Evolutionary conservation across 1,140 invertebrate species (phyloP).

Genomic region (Oryzaephilus surinamensis): DNA sequence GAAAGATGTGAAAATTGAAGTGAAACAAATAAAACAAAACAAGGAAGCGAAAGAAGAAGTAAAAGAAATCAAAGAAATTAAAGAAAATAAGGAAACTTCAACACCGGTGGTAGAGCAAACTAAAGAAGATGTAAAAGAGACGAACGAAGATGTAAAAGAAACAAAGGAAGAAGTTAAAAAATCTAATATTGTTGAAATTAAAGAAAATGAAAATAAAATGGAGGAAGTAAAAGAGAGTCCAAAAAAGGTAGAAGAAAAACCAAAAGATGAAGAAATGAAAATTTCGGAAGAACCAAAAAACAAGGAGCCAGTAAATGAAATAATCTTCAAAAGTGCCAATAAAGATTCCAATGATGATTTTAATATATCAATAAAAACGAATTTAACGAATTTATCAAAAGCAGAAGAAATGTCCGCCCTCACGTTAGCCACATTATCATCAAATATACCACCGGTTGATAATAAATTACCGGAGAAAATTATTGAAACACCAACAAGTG

Average conservation of each 20-base stretch:
- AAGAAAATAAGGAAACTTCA: slow-evolving; percentile 7
- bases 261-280: slow-evolving; percentile 4
- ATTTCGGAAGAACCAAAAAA: slow-evolving; percentile 4
- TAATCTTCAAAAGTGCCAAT: not conserved
- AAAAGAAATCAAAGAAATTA: slow-evolving; percentile 2
- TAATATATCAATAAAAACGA: not conserved
- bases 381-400: slow-evolving; percentile 15
- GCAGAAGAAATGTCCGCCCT: slow-evolving; percentile 21
- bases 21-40: slow-evolving; percentile 7
- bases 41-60: not conserved
- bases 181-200: too few relatives aligned
- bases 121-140: not conserved
- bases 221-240: too few relatives aligned
- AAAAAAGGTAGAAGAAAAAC: not conserved
- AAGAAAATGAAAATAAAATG: too few relatives aligned
- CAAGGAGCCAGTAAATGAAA: not conserved
- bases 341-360: not conserved
- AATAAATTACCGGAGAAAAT: slow-evolving; percentile 1
- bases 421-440: slow-evolving; percentile 15
- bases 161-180: slow-evolving; percentile 2
- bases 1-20: slow-evolving; percentile 5
- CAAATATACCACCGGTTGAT: not conserved
- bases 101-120: slow-evolving; percentile 11
- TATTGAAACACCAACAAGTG: slow-evolving; percentile 1
- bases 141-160: slow-evolving; percentile 1